These are phyloP conservation scores for Hylaeus anthracinus DNA, from an alignment of 1,140 invertebrate genomes.

Conservation along the genomic window DNA sequence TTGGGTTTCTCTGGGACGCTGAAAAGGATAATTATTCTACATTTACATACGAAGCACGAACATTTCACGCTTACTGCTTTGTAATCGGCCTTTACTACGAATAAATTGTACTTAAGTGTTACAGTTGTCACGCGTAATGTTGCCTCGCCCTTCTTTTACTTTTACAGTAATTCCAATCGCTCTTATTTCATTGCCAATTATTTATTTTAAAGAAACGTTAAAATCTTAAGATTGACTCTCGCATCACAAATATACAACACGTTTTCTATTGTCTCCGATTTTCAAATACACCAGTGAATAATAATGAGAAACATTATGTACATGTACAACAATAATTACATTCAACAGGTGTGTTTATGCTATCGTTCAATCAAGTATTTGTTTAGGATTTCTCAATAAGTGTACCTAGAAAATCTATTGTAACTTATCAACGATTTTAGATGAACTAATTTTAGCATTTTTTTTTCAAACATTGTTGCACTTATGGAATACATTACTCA, in stretches of 20 bases:
- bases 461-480: background rate
- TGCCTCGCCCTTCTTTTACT: background rate
- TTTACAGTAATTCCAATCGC: background rate
- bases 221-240: background rate
- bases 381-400: background rate
- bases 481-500: background rate
- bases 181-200: background rate
- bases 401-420: too few species aligned
- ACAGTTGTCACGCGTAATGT: background rate
- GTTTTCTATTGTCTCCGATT: background rate
- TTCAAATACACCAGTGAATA: background rate
- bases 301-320: background rate
- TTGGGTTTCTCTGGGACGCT: conserved; percentile 74
- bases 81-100: conserved; percentile 73
- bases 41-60: conserved; percentile 68
- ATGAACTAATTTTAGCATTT: too few species aligned
- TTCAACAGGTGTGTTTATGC: background rate
- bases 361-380: background rate
- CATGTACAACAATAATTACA: background rate
- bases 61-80: conserved; percentile 72
- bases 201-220: background rate
- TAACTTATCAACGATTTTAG: too few species aligned
- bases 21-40: conserved; percentile 72
- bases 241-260: background rate
- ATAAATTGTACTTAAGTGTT: conserved; percentile 39